Percentiles rank a stretch among this genome's conserved stretches.
phyloP scores from a whole-genome alignment of 2,888 invertebrate genomes.

The Lymantria dispar region DNA sequence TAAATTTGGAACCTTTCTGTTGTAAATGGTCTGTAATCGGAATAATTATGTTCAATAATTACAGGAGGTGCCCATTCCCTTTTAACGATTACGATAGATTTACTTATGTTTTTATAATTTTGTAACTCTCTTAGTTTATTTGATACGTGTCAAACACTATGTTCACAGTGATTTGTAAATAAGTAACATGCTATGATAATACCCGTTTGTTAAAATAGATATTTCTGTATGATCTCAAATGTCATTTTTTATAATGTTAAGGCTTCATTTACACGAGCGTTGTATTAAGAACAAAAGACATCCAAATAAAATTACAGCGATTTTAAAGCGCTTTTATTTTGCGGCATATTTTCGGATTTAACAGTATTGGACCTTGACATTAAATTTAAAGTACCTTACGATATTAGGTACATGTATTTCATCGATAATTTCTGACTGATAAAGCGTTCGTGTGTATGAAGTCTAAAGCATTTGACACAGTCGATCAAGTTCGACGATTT shows the following conservation, averaged over 20 bases:
- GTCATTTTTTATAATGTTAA: constrained; percentile 22
- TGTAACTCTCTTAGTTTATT: constrained; percentile 19
- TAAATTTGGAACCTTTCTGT: constrained; percentile 20
- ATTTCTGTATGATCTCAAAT: constrained; percentile 36
- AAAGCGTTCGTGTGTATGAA: too few species aligned
- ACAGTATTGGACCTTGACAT: too few species aligned
- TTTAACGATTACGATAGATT: constrained; percentile 8
- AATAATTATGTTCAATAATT: not conserved
- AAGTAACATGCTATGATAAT: constrained; percentile 13
- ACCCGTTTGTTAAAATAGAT: constrained; percentile 23
- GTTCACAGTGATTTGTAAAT: constrained; percentile 33
- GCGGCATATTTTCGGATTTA: too few species aligned
- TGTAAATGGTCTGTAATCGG: constrained; percentile 19
- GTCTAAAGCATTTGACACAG: too few species aligned
- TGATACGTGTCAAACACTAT: constrained; percentile 21
- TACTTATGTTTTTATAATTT: constrained; percentile 14
- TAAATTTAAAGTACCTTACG: too few species aligned
- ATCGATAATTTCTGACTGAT: too few species aligned
- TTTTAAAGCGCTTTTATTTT: too few species aligned
- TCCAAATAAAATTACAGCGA: too few species aligned
- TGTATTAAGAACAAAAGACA: too few species aligned
- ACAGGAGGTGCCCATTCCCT: constrained; percentile 28
- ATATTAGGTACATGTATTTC: not conserved
- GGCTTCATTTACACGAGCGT: too few species aligned
- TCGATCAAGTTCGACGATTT: too few species aligned